Base-by-base conservation (phyloP, 2,797 vertebrate species). In the Hyperoplus lanceolatus region DNA sequence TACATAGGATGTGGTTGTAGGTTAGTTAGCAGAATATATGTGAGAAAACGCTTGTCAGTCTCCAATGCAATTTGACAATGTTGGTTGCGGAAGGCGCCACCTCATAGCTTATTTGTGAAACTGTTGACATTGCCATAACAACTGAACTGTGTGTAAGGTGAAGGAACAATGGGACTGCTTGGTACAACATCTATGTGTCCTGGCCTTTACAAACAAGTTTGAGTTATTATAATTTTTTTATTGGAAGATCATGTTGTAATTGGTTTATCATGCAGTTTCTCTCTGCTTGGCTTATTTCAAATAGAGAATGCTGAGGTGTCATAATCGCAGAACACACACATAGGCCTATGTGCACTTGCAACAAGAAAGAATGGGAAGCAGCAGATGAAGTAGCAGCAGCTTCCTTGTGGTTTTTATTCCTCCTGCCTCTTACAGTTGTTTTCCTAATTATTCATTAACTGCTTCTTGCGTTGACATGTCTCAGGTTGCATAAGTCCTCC, bases 391-490 rank as follows among this genome's bases (percentile, higher is more conserved):
- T 29, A 29, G 29, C 3, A 29, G 29, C 29, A 29, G 29, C 11
- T 18, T 53, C 59, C 53, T 59, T 59, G 41, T 38, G 4, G 6
- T 60, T 18, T 62, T 75, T 45, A 0, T 56, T 55, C 39, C 43
- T 3, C 11, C 13, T 61, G 21, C n/a, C 16, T 3, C 48, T 81
- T 43, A 70, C 69, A 29, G 48, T 41, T 56, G 21, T 81, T 81
- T 77, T 76, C 66, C 64, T 75, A 46, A 48, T 80, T 29, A 29
- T 81, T 75, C 56, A 5, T 15, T 70, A 56, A 75, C 59, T 50
- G 36, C 12, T 49, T 80, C 65, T 64, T 82, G 77, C 70, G 21
- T 56, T 11, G 50, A 82, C 75, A 65, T 80, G 72, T 81, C 50
- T 75, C 4, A 15, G 45, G 70, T 79, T 83, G 70, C 66, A 64